These are phyloP conservation scores for Epirrhoe alternata DNA, from an alignment of 2,888 invertebrate genomes.

Conservation along the genomic window DNA sequence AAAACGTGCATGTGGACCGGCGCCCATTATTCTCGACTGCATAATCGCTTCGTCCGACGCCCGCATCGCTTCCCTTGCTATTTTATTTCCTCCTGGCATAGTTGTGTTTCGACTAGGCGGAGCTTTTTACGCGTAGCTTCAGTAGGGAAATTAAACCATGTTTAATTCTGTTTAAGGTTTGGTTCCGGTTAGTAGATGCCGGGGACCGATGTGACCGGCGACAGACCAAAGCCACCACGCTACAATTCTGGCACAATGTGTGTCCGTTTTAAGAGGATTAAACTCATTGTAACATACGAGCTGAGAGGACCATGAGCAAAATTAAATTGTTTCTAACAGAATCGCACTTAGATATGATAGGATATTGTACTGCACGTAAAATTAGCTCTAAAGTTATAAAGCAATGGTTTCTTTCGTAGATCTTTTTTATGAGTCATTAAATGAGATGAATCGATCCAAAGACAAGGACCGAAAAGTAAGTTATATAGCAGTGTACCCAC, in stretches of 20 bases:
- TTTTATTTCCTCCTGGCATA: constrained; percentile 83
- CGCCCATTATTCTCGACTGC: constrained; percentile 85
- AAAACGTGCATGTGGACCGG: constrained; percentile 85
- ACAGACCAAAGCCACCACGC: constrained; percentile 81
- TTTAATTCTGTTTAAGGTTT: constrained; percentile 82
- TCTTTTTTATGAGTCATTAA: background rate
- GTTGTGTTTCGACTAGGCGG: constrained; percentile 80
- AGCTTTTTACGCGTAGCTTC: constrained; percentile 71
- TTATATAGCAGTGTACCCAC: background rate
- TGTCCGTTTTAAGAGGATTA: constrained; percentile 83
- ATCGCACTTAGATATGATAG: constrained; percentile 40
- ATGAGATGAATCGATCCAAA: background rate
- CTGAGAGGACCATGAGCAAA: constrained; percentile 72
- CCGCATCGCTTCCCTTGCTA: constrained; percentile 84
- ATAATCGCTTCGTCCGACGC: constrained; percentile 85
- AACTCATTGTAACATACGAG: constrained; percentile 81
- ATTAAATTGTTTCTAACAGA: constrained; percentile 73
- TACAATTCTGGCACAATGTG: constrained; percentile 82
- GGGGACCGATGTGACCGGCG: constrained; percentile 74
- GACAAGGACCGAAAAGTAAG: background rate
- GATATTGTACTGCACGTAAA: background rate
- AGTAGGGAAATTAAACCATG: constrained; percentile 82
- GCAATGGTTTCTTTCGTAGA: too few species aligned
- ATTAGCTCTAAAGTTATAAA: background rate
- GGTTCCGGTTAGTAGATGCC: constrained; percentile 76